Evolutionary conservation across 2,797 vertebrate genomes (phyloP), one percentile per base, ranked within the genome.

Genomic region (Syndactyla subalaris): DNA sequence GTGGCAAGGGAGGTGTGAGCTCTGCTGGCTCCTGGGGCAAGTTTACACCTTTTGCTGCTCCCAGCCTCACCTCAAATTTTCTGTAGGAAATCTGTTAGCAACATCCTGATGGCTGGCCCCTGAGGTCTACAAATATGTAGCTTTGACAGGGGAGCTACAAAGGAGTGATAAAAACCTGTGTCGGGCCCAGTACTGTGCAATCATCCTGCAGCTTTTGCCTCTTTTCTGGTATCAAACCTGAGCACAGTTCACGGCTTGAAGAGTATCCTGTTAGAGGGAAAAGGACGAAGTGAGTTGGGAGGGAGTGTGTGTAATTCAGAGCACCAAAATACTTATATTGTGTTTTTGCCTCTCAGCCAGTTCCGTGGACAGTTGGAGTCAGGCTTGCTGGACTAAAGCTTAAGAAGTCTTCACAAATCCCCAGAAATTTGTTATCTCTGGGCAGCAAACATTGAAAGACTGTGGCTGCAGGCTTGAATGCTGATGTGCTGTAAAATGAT

Each of bases 121-220:
- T 2, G 2, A 88, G 18, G 8, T n/a, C 54, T 52, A 34, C 71
- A 45, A 45, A 48, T n/a, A 10, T 1, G 3, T 61, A 57, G 8
- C 15, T 65, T 27, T 71, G 29, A 18, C 49, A 62, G 63, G 87
- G 71, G 15, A 27, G 14, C 36, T 38, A 17, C 8, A 59, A 12
- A 39, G 38, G 10, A 67, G 16, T 0, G 0, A 32, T 32, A 32
- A 82, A 55, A 70, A 20, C 36, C 48, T 48, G 2, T 12, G 12
- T 11, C 38, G 19, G 63, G 26, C 39, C 59, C 52, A 16, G 30
- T 34, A 38, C 26, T 30, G 9, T 48, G 67, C 30, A 45, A 54
- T 29, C 14, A 41, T 12, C 4, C 18, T 32, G 34, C 29, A 48
- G 36, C 9, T 70, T 87, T 78, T 66, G 8, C 48, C 18, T 61